phyloP scores from a whole-genome alignment of 2,888 invertebrate species.

The Stictocephala bisonia region DNA sequence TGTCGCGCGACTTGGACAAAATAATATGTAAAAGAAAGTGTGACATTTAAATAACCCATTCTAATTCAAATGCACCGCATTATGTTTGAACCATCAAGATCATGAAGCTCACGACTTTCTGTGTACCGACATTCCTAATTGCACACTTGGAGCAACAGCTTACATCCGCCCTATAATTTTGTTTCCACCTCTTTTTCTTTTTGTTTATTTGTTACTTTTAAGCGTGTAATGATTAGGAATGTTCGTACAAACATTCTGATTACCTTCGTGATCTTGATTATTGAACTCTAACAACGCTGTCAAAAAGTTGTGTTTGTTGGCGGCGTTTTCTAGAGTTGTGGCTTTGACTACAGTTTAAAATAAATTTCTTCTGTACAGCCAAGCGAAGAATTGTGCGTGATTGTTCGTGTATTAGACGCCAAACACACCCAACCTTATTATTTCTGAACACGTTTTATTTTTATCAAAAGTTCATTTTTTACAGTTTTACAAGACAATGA shows the following conservation, averaged over 20 bases:
- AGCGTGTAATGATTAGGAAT: slow-evolving; percentile 36
- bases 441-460: slow-evolving; percentile 1
- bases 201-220: slow-evolving; percentile 5
- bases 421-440: slow-evolving; percentile 18
- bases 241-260: slow-evolving; percentile 10
- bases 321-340: neutral
- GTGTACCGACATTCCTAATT: no score
- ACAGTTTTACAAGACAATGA: no score
- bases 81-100: no score
- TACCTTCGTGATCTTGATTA: neutral
- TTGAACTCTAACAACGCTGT: slow-evolving; percentile 45
- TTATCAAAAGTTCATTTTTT: no score
- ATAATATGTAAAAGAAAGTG: no score
- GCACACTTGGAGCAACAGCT: slow-evolving; percentile 29
- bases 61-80: no score
- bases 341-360: slow-evolving; percentile 21
- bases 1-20: no score
- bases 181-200: slow-evolving; percentile 28
- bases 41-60: no score
- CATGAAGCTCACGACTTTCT: no score
- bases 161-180: slow-evolving; percentile 44
- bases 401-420: slow-evolving; percentile 28
- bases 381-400: slow-evolving; percentile 22
- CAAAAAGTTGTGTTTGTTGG: slow-evolving; percentile 27
- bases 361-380: slow-evolving; percentile 24